Percentiles rank a stretch among this genome's conserved stretches.
These are phyloP conservation scores for Paradisaea rubra DNA, from an alignment of 2,113 vertebrate species.

Conservation along the genomic window DNA sequence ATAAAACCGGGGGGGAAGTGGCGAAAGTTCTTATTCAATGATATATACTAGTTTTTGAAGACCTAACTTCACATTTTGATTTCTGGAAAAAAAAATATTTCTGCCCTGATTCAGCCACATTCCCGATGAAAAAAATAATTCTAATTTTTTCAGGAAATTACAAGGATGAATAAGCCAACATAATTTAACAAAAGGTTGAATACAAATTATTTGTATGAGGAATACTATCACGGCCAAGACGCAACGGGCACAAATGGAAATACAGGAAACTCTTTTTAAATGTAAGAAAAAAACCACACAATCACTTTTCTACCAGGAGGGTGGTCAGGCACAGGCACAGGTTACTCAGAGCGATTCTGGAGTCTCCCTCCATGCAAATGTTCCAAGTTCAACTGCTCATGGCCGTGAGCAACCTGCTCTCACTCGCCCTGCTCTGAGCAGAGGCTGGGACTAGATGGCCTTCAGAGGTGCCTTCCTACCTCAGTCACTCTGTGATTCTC, in stretches of 20 bases:
- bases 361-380: not conserved
- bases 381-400: not conserved
- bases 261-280: not conserved
- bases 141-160: not conserved
- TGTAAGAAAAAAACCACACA: not conserved
- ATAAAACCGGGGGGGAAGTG: not conserved
- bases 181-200: not conserved
- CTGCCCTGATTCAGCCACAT: not conserved
- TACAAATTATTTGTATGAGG: not conserved
- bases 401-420: not conserved
- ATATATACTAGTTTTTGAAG: not conserved
- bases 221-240: not conserved
- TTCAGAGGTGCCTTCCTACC: not conserved
- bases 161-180: not conserved
- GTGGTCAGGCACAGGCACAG: not conserved
- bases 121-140: not conserved
- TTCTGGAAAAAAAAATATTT: not conserved
- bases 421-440: not conserved
- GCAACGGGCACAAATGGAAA: not conserved
- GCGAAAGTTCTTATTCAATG: not conserved
- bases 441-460: not conserved
- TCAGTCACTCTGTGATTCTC: not conserved
- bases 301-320: not conserved
- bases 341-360: not conserved
- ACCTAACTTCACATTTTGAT: not conserved